These are phyloP conservation scores for Oceanodroma leucorhoa DNA, from an alignment of 2,797 vertebrate genomes.

Conservation along the genomic window DNA sequence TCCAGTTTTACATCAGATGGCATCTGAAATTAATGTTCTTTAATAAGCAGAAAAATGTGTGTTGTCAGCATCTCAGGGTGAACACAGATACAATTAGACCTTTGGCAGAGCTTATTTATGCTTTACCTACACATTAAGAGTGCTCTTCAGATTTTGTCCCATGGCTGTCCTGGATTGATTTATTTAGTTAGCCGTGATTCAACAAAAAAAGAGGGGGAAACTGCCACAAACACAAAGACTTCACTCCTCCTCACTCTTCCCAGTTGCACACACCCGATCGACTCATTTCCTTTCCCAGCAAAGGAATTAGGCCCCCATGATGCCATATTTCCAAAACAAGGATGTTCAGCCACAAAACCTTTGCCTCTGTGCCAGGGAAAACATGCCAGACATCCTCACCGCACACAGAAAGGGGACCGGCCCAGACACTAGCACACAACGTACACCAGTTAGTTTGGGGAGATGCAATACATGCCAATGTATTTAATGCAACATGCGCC, in stretches of 20 bases:
- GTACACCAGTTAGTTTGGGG: neutral
- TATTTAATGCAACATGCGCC: neutral
- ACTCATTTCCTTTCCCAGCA: slow-evolving; percentile 50
- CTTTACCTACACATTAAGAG: neutral
- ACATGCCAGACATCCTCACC: neutral
- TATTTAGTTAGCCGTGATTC: neutral
- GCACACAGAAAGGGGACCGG: neutral
- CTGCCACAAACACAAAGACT: neutral
- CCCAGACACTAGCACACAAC: neutral
- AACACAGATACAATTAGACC: neutral
- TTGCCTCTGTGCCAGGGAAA: neutral
- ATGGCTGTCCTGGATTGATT: neutral
- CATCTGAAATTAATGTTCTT: neutral
- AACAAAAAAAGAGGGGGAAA: neutral
- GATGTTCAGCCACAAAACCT: neutral
- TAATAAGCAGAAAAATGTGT: slow-evolving; percentile 28
- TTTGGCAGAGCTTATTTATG: slow-evolving; percentile 3
- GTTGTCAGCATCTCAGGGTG: neutral
- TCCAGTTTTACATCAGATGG: neutral
- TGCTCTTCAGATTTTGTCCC: neutral
- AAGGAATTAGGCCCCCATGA: neutral
- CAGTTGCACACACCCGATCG: neutral
- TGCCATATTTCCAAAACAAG: slow-evolving; percentile 35
- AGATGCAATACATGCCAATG: neutral
- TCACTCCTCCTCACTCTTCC: slow-evolving; percentile 13